Conservation (phyloP, 1,140 invertebrate species). For the Araneus ventricosus region DNA sequence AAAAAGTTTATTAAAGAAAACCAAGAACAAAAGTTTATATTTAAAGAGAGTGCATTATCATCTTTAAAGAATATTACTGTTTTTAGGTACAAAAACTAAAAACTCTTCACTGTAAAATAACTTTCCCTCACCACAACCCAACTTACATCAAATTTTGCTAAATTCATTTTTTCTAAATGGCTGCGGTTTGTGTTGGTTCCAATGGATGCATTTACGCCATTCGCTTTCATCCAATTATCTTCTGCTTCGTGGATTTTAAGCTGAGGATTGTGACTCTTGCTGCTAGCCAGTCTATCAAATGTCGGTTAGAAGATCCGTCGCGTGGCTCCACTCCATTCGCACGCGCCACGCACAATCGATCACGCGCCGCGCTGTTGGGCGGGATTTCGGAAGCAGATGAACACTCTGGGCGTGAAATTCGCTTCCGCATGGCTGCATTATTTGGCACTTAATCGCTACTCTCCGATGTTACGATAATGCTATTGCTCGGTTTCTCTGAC, state of each 20-base stretch:
- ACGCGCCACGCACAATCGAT: conserved; percentile 44
- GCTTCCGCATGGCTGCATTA: neutral
- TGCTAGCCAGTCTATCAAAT: conserved; percentile 3
- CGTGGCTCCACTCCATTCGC: neutral
- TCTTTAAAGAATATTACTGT: too few species aligned
- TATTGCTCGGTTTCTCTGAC: too few species aligned
- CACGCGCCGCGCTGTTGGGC: neutral
- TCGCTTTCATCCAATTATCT: neutral
- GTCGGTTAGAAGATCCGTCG: neutral
- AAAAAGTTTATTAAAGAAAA: too few species aligned
- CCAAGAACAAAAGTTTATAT: too few species aligned
- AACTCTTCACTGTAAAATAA: too few species aligned
- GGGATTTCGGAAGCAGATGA: conserved; percentile 51
- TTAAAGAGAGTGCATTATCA: too few species aligned
- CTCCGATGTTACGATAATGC: neutral
- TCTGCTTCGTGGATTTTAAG: neutral
- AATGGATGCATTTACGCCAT: too few species aligned
- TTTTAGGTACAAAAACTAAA: too few species aligned
- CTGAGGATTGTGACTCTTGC: neutral
- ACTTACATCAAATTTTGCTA: too few species aligned
- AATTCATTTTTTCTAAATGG: too few species aligned
- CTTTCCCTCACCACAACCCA: too few species aligned
- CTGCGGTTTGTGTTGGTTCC: too few species aligned
- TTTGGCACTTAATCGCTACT: conserved; percentile 39
- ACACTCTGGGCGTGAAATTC: conserved; percentile 44